phyloP scores from a whole-genome alignment of 2,888 invertebrate genomes.

The Ethmia dodecea region DNA sequence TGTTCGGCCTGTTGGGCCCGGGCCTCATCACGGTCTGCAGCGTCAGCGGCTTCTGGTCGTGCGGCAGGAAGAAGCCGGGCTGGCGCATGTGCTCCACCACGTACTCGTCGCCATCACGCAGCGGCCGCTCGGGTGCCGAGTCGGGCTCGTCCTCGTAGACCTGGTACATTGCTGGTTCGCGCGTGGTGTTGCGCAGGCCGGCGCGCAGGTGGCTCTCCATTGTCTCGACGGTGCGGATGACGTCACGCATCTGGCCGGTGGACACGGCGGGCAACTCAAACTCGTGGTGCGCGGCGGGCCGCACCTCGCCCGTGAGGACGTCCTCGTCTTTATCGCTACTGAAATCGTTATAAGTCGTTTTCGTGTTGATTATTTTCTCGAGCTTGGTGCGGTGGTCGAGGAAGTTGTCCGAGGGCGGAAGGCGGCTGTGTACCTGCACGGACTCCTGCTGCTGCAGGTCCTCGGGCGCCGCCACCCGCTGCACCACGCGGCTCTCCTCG shows the following conservation, averaged over 20 bases:
- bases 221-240: constrained; percentile 61
- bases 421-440: constrained; percentile 80
- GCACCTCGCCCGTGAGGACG: constrained; percentile 48
- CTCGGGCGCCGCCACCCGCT: constrained; percentile 52
- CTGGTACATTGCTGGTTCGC: constrained; percentile 36
- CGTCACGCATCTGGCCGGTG: constrained; percentile 59
- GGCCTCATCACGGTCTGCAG: constrained; percentile 65
- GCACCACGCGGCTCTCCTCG: constrained; percentile 72
- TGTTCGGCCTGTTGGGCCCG: constrained; percentile 35
- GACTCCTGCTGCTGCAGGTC: constrained; percentile 72
- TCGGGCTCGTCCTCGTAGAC: constrained; percentile 57
- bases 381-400: constrained; percentile 58
- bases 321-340: constrained; percentile 52
- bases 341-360: constrained; percentile 71
- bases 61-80: constrained; percentile 54
- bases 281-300: constrained; percentile 41
- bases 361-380: constrained; percentile 68
- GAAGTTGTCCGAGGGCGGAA: constrained; percentile 79
- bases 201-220: constrained; percentile 56
- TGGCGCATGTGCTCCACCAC: constrained; percentile 43
- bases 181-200: constrained; percentile 36
- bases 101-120: constrained; percentile 59
- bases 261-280: constrained; percentile 61
- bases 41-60: constrained; percentile 60
- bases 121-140: constrained; percentile 45